A percentile compares a stretch with the other conserved stretches of the same genome.
phyloP scores from a whole-genome alignment of 2,888 invertebrate species.

The Petrolisthes cinctipes region DNA sequence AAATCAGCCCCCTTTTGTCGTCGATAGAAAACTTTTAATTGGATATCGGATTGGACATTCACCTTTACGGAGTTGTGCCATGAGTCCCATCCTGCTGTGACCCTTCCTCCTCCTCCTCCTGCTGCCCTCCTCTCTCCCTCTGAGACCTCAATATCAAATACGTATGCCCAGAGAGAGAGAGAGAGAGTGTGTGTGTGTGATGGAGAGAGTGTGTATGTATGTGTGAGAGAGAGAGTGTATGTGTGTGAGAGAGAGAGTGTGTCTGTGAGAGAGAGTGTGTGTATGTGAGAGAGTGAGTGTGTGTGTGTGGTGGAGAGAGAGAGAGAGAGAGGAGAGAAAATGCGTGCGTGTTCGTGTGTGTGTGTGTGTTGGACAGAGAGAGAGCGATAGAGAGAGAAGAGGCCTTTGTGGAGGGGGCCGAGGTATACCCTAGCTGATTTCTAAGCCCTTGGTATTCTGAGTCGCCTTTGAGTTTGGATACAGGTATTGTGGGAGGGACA shows the following conservation, averaged over 20 bases:
- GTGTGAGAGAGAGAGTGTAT: no score
- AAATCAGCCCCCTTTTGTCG: conserved; percentile 41
- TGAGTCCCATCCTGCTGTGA: conserved; percentile 8
- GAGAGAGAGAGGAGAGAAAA: no score
- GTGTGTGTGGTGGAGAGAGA: no score
- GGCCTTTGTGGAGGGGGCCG: no score
- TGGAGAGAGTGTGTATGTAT: no score
- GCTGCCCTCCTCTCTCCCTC: neutral
- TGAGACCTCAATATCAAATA: conserved; percentile 49
- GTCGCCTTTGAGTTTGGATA: conserved; percentile 34
- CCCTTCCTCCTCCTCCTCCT: no score
- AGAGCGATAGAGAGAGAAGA: neutral
- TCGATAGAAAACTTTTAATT: conserved; percentile 47
- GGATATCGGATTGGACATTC: conserved; percentile 30
- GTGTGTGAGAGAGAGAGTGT: no score
- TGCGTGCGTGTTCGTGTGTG: neutral
- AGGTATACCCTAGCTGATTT: conserved; percentile 27
- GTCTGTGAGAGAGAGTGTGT: no score
- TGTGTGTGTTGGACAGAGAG: neutral
- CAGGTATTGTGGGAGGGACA: conserved; percentile 33
- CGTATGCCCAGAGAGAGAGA: neutral
- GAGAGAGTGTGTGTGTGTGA: no score
- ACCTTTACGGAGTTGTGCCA: conserved; percentile 19
- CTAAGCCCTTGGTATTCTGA: conserved; percentile 44
- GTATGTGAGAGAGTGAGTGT: no score